Percentiles rank a stretch among this genome's conserved stretches.
Conservation (phyloP, 2,113 vertebrate genomes). For the Cyphomyrus discorhynchus region DNA sequence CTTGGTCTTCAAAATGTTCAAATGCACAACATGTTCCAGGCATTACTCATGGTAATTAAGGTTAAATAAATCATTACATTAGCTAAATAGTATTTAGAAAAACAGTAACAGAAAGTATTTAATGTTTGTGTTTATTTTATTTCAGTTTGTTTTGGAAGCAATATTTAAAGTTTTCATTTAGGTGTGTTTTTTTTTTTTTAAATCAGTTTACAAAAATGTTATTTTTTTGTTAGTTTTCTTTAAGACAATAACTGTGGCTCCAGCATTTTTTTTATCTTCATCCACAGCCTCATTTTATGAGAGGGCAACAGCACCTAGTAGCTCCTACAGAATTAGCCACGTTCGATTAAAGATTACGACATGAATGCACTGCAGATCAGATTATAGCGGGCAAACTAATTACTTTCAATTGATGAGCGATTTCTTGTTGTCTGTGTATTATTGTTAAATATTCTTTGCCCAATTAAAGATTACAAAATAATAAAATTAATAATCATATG, state of each 20-base stretch:
- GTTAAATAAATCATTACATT: background rate
- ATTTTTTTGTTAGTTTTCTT: background rate
- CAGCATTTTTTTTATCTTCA: background rate
- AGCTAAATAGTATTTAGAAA: background rate
- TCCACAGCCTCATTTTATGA: background rate
- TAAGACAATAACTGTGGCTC: background rate
- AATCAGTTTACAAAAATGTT: background rate
- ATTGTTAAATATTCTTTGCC: background rate
- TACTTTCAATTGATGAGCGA: background rate
- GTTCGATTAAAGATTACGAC: conserved; percentile 23
- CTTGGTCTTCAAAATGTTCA: background rate
- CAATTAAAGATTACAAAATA: background rate
- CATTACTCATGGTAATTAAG: background rate
- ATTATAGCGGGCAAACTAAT: conserved; percentile 18
- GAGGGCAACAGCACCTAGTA: background rate
- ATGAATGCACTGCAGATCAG: conserved; percentile 17
- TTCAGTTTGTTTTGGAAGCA: background rate
- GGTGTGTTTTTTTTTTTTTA: background rate
- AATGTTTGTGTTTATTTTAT: background rate
- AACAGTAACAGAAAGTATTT: background rate
- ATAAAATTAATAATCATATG: background rate
- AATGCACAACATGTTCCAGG: background rate
- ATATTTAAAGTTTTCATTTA: background rate
- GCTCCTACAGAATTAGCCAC: conserved; percentile 12
- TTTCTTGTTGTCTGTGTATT: background rate